Base-by-base conservation (phyloP, 1,140 invertebrate species). In the Aphidius ervi region DNA sequence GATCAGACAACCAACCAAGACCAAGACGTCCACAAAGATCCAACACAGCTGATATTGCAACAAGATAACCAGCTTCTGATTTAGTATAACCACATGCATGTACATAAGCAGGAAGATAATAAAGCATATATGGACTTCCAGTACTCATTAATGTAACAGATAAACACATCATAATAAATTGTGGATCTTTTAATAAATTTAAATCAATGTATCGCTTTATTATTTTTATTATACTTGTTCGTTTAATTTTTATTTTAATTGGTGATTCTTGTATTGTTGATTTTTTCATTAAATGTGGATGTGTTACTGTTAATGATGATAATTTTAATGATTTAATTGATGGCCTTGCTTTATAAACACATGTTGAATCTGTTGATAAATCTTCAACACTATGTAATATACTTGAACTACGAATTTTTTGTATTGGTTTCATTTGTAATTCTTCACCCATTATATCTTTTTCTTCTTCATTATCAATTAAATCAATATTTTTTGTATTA, bases 61-160 rank as follows among this genome's bases (percentile, higher is more conserved):
- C 87, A 54, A 90, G 75, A 53, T 85, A 86, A 39, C 87, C 86
- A 10, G 87, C 87, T 61, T 88, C 85, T 5, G 85, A 81, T 67
- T 88, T 88, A 5, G 82, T 84, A 60, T 88, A 86, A 2, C 87
- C 87, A n/a, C 78, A 79, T 0, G 83, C 82, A 10, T 87, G 83
- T 0, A 87, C 87, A 67, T 88, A 88, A 0, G 88, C 87, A 2
- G 88, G 88, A 48, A 90, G 71, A 70, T 88, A 89, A 69, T 89
- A 89, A 5, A 90, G 70, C 73, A 88, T 86, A 67, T 90, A 89
- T 0, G 88, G 88, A 23, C 87, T 88, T 6, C 88, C 88, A 5
- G 87, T 86, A 0, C 88, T 88, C 86, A 90, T 89, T 3, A 89
- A 77, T 6, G 84, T 87, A 8, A 90, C 88, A 6, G 88, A 88